These are phyloP conservation scores for Malurus cyaneus DNA, from an alignment of 2,113 vertebrate species.

Conservation along the genomic window DNA sequence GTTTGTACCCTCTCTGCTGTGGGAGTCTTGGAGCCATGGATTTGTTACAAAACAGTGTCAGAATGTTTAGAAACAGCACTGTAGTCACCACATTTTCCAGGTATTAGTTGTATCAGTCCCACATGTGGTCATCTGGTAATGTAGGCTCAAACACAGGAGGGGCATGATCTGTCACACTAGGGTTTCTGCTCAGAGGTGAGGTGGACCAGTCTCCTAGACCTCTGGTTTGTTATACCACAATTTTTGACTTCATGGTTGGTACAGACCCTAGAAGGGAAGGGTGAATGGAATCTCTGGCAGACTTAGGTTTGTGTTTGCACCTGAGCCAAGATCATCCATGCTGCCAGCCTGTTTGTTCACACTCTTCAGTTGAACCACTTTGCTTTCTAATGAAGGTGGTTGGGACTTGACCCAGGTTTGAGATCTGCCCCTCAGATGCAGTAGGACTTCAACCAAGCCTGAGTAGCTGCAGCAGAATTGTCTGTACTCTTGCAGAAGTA, in stretches of 20 bases:
- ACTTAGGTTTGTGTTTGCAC: background rate
- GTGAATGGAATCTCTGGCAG: background rate
- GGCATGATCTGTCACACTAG: background rate
- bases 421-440: background rate
- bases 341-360: background rate
- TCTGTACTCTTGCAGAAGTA: background rate
- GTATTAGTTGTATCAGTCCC: background rate
- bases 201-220: background rate
- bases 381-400: background rate
- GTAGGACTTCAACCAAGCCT: background rate
- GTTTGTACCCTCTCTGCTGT: background rate
- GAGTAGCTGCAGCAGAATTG: background rate
- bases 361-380: background rate
- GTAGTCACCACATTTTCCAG: background rate
- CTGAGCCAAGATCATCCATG: rapidly evolving
- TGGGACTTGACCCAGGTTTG: background rate
- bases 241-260: background rate
- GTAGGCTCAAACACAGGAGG: background rate
- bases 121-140: background rate
- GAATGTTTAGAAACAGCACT: background rate
- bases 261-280: background rate
- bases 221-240: background rate
- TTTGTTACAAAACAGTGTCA: background rate
- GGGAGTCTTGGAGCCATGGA: background rate
- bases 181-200: background rate